These are phyloP conservation scores for Sarcophaga carnaria DNA, from an alignment of 2,888 invertebrate genomes.

Conservation along the genomic window DNA sequence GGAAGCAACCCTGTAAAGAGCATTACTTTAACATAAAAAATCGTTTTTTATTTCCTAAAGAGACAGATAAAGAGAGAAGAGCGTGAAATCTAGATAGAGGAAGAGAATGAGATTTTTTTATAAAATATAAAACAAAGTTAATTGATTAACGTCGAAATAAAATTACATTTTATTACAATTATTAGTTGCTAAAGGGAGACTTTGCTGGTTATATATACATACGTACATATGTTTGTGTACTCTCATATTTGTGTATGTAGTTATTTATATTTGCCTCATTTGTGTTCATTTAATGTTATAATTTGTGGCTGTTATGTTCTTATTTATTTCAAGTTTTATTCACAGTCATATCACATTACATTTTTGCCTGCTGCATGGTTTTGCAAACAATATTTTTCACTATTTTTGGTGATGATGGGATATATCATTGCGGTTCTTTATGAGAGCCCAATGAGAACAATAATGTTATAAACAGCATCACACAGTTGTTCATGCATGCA, in stretches of 20 bases:
- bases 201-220: background rate
- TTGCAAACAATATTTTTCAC: slow-evolving; percentile 9
- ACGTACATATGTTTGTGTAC: background rate
- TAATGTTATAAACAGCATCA: background rate
- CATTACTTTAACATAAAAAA: too few relatives aligned
- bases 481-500: background rate
- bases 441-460: slow-evolving; percentile 48
- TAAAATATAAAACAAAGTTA: background rate
- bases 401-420: background rate
- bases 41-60: background rate
- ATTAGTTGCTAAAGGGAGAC: background rate
- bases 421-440: slow-evolving; percentile 24
- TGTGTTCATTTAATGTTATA: slow-evolving; percentile 56
- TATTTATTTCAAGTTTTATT: slow-evolving; percentile 63
- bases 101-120: background rate
- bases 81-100: background rate
- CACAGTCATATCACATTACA: slow-evolving; percentile 37
- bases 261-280: background rate
- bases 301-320: slow-evolving; percentile 62
- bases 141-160: slow-evolving; percentile 1
- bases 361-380: slow-evolving; percentile 11
- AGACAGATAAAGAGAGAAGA: background rate
- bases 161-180: slow-evolving; percentile 54
- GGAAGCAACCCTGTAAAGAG: too few relatives aligned
- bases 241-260: background rate